These are phyloP conservation scores for Loxodonta africana DNA, from an alignment of 2,113 vertebrate species.

Conservation along the genomic window DNA sequence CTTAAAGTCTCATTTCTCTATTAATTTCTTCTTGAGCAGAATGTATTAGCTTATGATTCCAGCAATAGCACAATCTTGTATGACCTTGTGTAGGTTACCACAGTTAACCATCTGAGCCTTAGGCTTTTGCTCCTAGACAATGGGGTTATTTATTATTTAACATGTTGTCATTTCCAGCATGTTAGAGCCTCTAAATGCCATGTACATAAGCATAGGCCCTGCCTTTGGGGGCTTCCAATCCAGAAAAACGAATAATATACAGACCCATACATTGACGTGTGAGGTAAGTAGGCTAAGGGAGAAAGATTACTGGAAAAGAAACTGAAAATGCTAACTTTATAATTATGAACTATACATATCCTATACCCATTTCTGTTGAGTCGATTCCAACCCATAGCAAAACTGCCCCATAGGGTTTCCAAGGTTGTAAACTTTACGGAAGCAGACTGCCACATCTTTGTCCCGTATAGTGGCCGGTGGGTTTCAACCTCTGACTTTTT, in stretches of 20 bases:
- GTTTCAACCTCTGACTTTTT: not conserved
- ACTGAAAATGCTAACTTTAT: not conserved
- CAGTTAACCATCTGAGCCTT: constrained; percentile 2
- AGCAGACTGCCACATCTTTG: too few relatives aligned
- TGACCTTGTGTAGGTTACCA: constrained; percentile 2
- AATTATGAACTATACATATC: not conserved
- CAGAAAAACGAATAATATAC: not conserved
- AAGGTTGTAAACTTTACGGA: too few relatives aligned
- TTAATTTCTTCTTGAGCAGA: constrained; percentile 44
- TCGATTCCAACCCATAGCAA: not conserved
- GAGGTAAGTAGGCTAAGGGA: not conserved
- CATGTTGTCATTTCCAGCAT: constrained; percentile 24
- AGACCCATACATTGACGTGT: not conserved
- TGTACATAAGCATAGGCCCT: not conserved
- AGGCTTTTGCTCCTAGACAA: constrained; percentile 3
- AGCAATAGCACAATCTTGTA: constrained; percentile 4
- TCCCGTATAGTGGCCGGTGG: not conserved
- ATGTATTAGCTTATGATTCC: not conserved
- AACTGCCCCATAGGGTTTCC: too few relatives aligned
- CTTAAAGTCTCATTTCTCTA: constrained; percentile 23
- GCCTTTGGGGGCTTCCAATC: not conserved
- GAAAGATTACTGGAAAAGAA: not conserved
- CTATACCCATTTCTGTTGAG: not conserved
- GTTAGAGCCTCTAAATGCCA: not conserved
- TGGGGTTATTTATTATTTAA: constrained; percentile 67